phyloP scores from a whole-genome alignment of 2,888 invertebrate genomes.

The Merodon equestris region DNA sequence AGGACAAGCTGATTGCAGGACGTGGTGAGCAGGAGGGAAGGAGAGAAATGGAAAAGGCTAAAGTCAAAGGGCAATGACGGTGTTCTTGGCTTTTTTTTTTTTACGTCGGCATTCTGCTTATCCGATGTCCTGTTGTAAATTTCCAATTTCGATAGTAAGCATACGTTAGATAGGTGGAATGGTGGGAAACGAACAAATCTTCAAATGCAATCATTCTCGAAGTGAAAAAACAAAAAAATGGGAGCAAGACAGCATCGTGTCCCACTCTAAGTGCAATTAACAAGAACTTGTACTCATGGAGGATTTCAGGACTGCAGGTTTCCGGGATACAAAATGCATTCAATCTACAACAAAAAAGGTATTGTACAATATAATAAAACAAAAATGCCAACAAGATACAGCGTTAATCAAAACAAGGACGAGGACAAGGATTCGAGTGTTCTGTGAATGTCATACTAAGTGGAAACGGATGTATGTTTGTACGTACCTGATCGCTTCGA shows the following conservation, averaged over 20 bases:
- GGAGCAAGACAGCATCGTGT: not conserved
- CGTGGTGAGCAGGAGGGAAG: not conserved
- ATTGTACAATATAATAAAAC: conserved; percentile 41
- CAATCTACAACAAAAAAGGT: conserved; percentile 21
- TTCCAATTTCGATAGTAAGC: conserved; percentile 49
- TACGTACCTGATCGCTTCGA: conserved; percentile 64
- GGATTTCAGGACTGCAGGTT: conserved; percentile 22
- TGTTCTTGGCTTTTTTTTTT: not conserved
- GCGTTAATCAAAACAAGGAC: conserved; percentile 22
- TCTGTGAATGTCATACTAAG: too few relatives aligned
- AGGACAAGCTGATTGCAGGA: conserved; percentile 48
- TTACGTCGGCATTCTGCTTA: conserved; percentile 20
- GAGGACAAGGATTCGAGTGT: not conserved
- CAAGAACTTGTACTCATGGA: conserved; percentile 4
- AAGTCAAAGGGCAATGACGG: conserved; percentile 4
- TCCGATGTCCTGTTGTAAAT: conserved; percentile 31
- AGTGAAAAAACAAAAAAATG: conserved; percentile 2
- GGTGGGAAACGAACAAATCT: conserved; percentile 13
- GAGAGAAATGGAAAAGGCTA: too few relatives aligned
- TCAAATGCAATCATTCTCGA: conserved; percentile 41
- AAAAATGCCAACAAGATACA: conserved; percentile 33
- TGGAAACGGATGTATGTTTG: conserved; percentile 9
- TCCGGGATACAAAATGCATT: conserved; percentile 27
- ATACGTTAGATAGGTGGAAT: conserved; percentile 7
- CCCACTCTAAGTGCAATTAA: conserved; percentile 7